phyloP scores from a whole-genome alignment of 1,140 invertebrate genomes.

The Pinna nobilis region DNA sequence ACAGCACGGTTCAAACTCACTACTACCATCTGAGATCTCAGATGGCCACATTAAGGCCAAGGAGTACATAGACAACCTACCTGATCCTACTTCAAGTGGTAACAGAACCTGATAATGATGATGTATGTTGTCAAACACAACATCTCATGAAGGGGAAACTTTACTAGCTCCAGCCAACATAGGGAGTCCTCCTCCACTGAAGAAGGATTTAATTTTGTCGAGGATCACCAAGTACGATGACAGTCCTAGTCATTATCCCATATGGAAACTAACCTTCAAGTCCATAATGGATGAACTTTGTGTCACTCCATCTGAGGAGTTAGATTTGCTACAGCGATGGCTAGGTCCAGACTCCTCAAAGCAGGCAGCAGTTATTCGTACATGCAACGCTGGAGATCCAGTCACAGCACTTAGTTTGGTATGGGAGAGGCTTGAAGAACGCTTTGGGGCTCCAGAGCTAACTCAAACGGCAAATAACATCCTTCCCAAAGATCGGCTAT shows the following conservation, averaged over 20 bases:
- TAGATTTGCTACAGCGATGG: not conserved
- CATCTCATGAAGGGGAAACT: not conserved
- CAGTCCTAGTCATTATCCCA: constrained; percentile 13
- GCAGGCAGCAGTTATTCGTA: constrained; percentile 12
- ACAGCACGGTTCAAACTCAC: not conserved
- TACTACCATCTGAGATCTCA: not conserved
- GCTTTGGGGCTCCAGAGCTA: constrained; percentile 36
- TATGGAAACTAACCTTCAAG: constrained; percentile 17
- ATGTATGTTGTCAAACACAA: not conserved
- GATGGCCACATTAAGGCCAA: not conserved
- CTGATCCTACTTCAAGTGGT: not conserved
- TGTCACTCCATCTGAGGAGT: constrained; percentile 10
- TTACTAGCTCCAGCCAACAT: not conserved
- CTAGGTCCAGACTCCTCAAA: not conserved
- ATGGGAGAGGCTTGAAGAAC: constrained; percentile 35
- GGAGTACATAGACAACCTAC: not conserved
- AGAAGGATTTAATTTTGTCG: constrained; percentile 25
- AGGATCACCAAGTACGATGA: constrained; percentile 28
- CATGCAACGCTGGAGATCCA: constrained; percentile 8
- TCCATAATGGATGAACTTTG: constrained; percentile 2
- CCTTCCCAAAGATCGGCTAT: constrained; percentile 22
- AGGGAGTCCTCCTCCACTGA: not conserved
- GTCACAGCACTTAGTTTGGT: constrained; percentile 3
- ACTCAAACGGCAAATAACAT: constrained; percentile 28
- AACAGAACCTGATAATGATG: not conserved